Conservation (phyloP, 2,797 vertebrate genomes). For the Fistularia tabacaria region DNA sequence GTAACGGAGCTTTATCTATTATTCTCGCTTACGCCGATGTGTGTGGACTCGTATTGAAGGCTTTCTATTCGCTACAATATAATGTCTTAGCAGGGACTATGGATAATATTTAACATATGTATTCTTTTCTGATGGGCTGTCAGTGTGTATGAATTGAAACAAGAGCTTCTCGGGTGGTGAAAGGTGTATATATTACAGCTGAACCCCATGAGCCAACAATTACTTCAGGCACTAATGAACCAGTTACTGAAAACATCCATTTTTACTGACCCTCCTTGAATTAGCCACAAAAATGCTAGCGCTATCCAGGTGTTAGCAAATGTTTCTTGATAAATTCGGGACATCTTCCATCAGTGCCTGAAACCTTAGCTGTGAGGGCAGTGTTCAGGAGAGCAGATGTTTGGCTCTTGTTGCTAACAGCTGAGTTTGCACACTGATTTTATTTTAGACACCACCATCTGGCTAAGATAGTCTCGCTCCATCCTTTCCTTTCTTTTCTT, state of each 20-base stretch:
- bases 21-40: conserved; percentile 8
- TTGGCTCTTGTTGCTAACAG: conserved; percentile 65
- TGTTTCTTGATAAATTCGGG: conserved; percentile 27
- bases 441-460: conserved; percentile 71
- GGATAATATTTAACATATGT: too few species aligned
- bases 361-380: conserved; percentile 39
- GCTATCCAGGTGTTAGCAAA: background rate
- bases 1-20: conserved; percentile 6
- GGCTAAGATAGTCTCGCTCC: conserved; percentile 44
- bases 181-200: too few species aligned
- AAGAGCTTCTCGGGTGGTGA: too few species aligned
- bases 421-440: conserved; percentile 68
- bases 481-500: conserved; percentile 35
- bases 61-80: too few species aligned
- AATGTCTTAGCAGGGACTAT: too few species aligned
- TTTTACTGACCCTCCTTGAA: too few species aligned
- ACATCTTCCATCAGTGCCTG: conserved; percentile 32
- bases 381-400: conserved; percentile 61
- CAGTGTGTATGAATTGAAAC: too few species aligned
- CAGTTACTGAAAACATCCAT: too few species aligned
- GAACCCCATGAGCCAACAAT: too few species aligned
- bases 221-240: too few species aligned
- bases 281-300: too few species aligned
- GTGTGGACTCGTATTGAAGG: conserved; percentile 1
- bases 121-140: too few species aligned